phyloP scores from a whole-genome alignment of 2,888 invertebrate genomes.

The Tryphoninae sp. region DNA sequence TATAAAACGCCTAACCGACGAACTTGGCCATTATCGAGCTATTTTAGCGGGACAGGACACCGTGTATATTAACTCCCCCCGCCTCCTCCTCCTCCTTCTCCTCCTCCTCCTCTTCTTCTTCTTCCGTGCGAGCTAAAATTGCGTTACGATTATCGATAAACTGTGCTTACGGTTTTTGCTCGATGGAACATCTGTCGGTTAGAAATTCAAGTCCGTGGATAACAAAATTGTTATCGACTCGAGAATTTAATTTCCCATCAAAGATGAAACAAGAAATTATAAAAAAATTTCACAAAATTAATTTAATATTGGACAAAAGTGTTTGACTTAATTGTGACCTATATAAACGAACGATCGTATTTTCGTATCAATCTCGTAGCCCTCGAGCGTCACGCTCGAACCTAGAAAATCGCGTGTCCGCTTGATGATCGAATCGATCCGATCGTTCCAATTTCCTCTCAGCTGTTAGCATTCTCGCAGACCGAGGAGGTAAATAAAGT shows the following conservation, averaged over 20 bases:
- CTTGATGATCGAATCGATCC: constrained; percentile 44
- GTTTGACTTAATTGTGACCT: too few relatives aligned
- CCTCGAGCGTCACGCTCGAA: constrained; percentile 35
- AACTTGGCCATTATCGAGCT: constrained; percentile 45
- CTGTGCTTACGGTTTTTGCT: constrained; percentile 32
- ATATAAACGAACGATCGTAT: constrained; percentile 28
- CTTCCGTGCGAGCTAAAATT: constrained; percentile 24
- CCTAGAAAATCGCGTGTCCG: constrained; percentile 42
- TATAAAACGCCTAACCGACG: constrained; percentile 24
- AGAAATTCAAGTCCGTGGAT: too few relatives aligned
- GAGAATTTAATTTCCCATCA: too few relatives aligned
- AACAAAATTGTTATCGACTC: too few relatives aligned
- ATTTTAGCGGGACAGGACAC: constrained; percentile 49
- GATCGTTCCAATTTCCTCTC: constrained; percentile 1
- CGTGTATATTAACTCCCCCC: neutral
- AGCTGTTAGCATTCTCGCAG: constrained; percentile 63
- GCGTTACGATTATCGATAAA: constrained; percentile 51
- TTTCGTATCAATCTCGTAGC: constrained; percentile 36
- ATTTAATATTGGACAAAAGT: too few relatives aligned
- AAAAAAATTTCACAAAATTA: too few relatives aligned
- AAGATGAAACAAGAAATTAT: too few relatives aligned
- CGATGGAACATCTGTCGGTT: constrained; percentile 36
- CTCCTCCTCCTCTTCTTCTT: neutral
- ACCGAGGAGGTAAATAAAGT: constrained; percentile 60
- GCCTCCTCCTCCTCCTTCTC: too few relatives aligned